Evolutionary conservation across 2,113 vertebrate species (phyloP), one percentile per base, ranked within the genome.

Genomic region (Addax nasomaculatus): DNA sequence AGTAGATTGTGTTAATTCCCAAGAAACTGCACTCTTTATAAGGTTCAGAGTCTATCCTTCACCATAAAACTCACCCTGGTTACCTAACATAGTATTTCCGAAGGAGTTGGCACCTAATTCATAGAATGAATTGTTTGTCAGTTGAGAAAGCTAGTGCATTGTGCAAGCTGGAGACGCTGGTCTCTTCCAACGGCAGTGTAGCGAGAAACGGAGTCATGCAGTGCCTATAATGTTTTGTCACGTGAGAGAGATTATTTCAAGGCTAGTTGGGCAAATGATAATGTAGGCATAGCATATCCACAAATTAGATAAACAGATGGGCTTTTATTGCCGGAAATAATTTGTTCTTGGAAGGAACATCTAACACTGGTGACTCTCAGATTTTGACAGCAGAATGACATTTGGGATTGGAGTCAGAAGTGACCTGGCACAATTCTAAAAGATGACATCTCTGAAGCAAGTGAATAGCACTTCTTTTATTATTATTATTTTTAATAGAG

Each of bases 221-320:
- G 33, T 10, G 39, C 6, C 58, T 81, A n/a, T 57, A 57, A 58
- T 73, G 51, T 62, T 80, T 96, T 88, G 58, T 95, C 79, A 55
- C 81, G 62, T 62, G 39, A 96, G 85, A 83, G 19, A 89, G 43
- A 92, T 96, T 36, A 90, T 96, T 96, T 94, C 92, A 96, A 81
- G 80, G n/a, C 58, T 93, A 94, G 85, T 88, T 95, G 64, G 58
- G 64, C 45, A 98, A 94, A 96, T 90, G 45, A 95, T 92, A 96
- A 96, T 95, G 53, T 67, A 98, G 89, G 58, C 88, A 97, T 81
- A 92, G 58, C 93, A 92, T 88, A 92, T 97, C 39, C 73, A 87
- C 76, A 97, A 92, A 95, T 90, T 96, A 67, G 60, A 90, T 88
- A 97, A 97, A 97, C 93, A 97, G 94, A 97, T 97, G 90, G 90